These are phyloP conservation scores for Gerris lacustris DNA, from an alignment of 2,888 invertebrate genomes.

Conservation along the genomic window DNA sequence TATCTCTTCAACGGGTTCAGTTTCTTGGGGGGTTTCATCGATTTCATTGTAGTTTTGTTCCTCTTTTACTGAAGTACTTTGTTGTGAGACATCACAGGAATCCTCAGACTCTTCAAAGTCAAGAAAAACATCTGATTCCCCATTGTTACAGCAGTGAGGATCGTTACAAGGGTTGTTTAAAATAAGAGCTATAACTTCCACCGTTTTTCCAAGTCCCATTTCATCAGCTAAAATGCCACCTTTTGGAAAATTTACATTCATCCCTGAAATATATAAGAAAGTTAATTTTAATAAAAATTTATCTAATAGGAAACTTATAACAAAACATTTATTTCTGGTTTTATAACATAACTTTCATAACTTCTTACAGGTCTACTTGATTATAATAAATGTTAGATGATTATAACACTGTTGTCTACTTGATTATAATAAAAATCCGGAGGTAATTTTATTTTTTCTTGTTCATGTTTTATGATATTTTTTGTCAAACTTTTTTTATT, in stretches of 20 bases:
- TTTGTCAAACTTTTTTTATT: no score
- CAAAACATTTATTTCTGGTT: neutral
- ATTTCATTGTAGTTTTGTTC: neutral
- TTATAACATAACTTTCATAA: no score
- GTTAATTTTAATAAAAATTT: neutral
- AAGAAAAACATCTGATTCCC: neutral
- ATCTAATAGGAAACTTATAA: slow-evolving; percentile 2
- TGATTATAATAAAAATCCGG: no score
- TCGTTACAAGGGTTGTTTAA: slow-evolving; percentile 41
- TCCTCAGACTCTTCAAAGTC: neutral
- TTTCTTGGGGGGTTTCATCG: slow-evolving; percentile 2
- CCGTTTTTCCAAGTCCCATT: slow-evolving; percentile 72
- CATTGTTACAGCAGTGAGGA: neutral
- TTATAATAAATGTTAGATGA: no score
- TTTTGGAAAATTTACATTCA: slow-evolving; percentile 35
- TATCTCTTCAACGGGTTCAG: slow-evolving; percentile 12
- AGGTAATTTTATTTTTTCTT: no score
- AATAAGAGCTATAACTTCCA: slow-evolving; percentile 57
- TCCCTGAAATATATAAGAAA: slow-evolving; percentile 19
- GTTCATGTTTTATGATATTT: no score
- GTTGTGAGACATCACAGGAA: neutral
- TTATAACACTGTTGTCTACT: no score
- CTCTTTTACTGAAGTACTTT: neutral
- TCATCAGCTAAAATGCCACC: slow-evolving; percentile 69
- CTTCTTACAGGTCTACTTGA: no score